Conservation (phyloP, 2,113 vertebrate genomes). For the Scatophagus argus region DNA sequence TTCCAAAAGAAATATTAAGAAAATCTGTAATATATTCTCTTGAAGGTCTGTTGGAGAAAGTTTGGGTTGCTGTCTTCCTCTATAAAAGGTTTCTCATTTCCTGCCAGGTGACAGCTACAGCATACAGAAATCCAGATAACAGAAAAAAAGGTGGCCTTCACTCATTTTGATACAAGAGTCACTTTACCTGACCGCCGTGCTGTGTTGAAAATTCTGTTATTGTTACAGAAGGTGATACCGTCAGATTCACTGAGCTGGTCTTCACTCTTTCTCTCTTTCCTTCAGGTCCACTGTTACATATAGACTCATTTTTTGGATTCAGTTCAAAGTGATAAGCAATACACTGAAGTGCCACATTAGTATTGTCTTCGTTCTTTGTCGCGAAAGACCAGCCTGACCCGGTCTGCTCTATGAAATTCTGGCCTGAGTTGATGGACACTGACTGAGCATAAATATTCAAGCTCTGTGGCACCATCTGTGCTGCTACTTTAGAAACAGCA, state of each 20-base stretch:
- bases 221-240: not conserved
- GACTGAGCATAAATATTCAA: slow-evolving; percentile 60
- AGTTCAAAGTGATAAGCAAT: not conserved
- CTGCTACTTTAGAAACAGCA: slow-evolving; percentile 43
- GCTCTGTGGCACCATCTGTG: slow-evolving; percentile 59
- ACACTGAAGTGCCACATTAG: not conserved
- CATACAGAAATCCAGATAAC: not conserved
- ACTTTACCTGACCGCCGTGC: not conserved
- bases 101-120: not conserved
- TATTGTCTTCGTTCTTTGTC: slow-evolving; percentile 30
- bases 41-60: not conserved
- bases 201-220: slow-evolving; percentile 18
- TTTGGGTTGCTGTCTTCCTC: not conserved
- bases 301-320: not conserved
- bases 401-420: slow-evolving; percentile 21
- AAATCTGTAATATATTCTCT: not conserved
- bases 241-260: not conserved
- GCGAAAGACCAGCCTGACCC: slow-evolving; percentile 5
- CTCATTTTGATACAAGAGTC: not conserved
- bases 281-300: not conserved
- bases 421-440: slow-evolving; percentile 42
- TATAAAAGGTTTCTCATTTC: not conserved
- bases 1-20: not conserved
- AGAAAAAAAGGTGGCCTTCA: slow-evolving; percentile 6
- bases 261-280: not conserved